Evolutionary conservation across 2,888 invertebrate species (phyloP), one percentile per base, ranked within the genome.

Genomic region (Apantesis nais): DNA sequence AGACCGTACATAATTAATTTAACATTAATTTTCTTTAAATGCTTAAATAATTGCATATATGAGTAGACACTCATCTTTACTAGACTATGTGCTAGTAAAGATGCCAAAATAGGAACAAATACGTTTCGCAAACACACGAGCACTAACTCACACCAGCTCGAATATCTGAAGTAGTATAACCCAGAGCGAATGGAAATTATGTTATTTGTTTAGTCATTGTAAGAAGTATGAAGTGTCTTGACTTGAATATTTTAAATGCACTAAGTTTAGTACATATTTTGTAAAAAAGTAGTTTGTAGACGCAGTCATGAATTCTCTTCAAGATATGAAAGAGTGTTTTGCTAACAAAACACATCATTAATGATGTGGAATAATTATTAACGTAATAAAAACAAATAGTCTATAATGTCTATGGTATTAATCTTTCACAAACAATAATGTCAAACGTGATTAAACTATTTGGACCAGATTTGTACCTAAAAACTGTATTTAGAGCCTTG

Each of bases 51-150:
- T 44, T 41, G 34, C 5, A 34, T 4, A 34, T 34, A 25, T 39
- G 25, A 63, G 19, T 19, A n/a, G n/a, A n/a, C n/a, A n/a, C n/a
- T n/a, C n/a, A n/a, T n/a, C n/a, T 44, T 41, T 31, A 48, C 52
- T 14, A 29, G 4, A 62, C 25, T n/a, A 66, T 34, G 34, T 63
- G 60, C 44, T 25, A 8, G 41, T 60, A 63, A 58, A 25, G 67
- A 34, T 39, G 48, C 55, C 12, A 62, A 67, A 48, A 60, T 39
- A 65, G 34, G 62, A 11, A 65, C 22, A 68, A 64, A 67, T n/a
- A 63, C n/a, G 62, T 62, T 70, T 29, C 44, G 39, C 48, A 48
- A 67, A 67, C 64, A 67, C n/a, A 37, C 16, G 16, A 55, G 37
- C 52, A 55, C 29, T 58, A 62, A 52, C 39, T 60, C 8, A 34